A percentile compares a stretch with the other conserved stretches of the same genome.
These are phyloP conservation scores for Catocala fraxini DNA, from an alignment of 2,888 invertebrate genomes.

Conservation along the genomic window DNA sequence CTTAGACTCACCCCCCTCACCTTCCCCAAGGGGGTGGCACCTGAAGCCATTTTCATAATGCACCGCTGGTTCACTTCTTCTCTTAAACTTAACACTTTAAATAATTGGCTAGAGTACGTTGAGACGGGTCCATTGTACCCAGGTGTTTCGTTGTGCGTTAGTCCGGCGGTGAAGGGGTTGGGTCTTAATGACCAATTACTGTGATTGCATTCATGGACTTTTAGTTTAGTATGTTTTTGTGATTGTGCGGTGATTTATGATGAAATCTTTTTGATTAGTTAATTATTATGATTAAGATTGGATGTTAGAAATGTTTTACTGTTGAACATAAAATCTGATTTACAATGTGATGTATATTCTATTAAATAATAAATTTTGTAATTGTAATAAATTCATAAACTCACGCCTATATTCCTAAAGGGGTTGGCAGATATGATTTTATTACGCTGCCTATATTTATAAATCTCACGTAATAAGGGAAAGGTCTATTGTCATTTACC, in stretches of 20 bases:
- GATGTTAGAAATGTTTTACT: too few relatives aligned
- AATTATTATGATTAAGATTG: background rate
- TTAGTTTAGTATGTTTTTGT: background rate
- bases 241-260: background rate
- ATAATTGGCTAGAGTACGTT: slow-evolving; percentile 65
- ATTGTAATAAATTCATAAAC: too few relatives aligned
- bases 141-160: slow-evolving; percentile 42
- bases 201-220: slow-evolving; percentile 29
- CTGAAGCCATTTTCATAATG: slow-evolving; percentile 80
- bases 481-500: too few relatives aligned
- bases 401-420: too few relatives aligned
- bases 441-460: too few relatives aligned
- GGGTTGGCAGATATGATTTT: too few relatives aligned
- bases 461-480: too few relatives aligned
- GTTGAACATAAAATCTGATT: too few relatives aligned
- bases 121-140: slow-evolving; percentile 39
- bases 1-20: slow-evolving; percentile 50
- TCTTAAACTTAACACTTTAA: slow-evolving; percentile 80
- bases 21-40: slow-evolving; percentile 31
- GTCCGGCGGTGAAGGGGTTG: slow-evolving; percentile 43
- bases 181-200: slow-evolving; percentile 33
- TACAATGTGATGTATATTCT: too few relatives aligned
- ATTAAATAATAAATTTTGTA: too few relatives aligned
- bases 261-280: background rate
- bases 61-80: slow-evolving; percentile 64